phyloP scores from a whole-genome alignment of 2,888 invertebrate genomes.

The Oscheius myriophilus region DNA sequence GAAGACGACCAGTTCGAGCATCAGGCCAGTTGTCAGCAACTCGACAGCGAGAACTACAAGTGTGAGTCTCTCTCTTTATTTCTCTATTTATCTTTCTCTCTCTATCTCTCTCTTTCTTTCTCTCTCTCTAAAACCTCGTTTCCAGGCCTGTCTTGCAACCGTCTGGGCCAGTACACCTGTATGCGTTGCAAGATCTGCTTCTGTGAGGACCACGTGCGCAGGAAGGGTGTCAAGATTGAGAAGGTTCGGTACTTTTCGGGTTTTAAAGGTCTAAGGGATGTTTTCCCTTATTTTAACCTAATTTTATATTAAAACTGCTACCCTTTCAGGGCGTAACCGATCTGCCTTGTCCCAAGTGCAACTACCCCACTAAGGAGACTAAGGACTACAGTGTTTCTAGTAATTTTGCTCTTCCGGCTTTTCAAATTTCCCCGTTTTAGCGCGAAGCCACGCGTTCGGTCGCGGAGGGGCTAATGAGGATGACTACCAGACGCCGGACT shows the following conservation, averaged over 20 bases:
- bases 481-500: conserved; percentile 22
- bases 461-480: conserved; percentile 20
- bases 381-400: conserved; percentile 31
- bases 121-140: not conserved
- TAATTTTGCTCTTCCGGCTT: not conserved
- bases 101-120: too few relatives aligned
- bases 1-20: conserved; percentile 31
- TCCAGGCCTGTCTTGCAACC: conserved; percentile 26
- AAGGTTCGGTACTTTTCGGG: conserved; percentile 12
- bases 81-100: conserved; percentile 2
- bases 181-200: conserved; percentile 31
- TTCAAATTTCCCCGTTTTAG: conserved; percentile 21
- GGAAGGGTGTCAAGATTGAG: conserved; percentile 27
- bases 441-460: conserved; percentile 22
- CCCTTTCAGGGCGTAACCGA: conserved; percentile 16
- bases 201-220: conserved; percentile 26
- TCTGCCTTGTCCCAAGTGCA: conserved; percentile 29
- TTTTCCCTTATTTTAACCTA: not conserved
- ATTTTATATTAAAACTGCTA: not conserved
- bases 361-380: conserved; percentile 28
- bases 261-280: conserved; percentile 1
- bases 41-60: conserved; percentile 28
- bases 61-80: conserved; percentile 11
- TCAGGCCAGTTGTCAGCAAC: conserved; percentile 27
- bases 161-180: conserved; percentile 26